Evolutionary conservation across 2,113 vertebrate species (phyloP), one percentile per base, ranked within the genome.

Genomic region (Indicator indicator): DNA sequence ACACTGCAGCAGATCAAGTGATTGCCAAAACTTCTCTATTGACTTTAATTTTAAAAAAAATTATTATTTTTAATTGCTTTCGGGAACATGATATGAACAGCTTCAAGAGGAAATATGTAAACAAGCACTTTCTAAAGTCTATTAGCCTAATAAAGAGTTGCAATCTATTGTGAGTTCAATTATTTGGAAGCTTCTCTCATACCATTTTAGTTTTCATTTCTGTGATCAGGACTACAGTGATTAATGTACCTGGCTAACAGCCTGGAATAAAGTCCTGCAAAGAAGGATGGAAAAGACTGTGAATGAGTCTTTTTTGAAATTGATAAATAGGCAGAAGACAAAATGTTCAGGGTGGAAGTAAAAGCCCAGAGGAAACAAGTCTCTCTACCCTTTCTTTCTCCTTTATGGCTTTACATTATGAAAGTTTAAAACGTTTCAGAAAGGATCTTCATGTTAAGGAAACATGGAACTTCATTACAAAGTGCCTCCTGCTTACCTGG

Each of bases 121-220:
- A 70, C 27, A 69, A 89, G 71, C 9, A 32, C 58, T 89, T 89
- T 75, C 40, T 72, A 38, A 91, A 70, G n/a, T 73, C 78, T 82
- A 56, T 91, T 65, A 94, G 74, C 38, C 21, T 89, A 89, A 89
- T 91, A 91, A 94, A 78, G 27, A 69, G 62, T 32, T 63, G 67
- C 63, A 52, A 62, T 86, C 71, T 55, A 67, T 10, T 36, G 13
- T 24, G 27, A 88, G 28, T 73, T 85, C 75, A 83, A 46, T 42
- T 76, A 56, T 67, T 83, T 83, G 50, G 46, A 93, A 85, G 67
- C 46, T 69, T 95, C 50, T 48, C 44, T 91, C 48, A 30, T 30
- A 67, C 6, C 9, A 75, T 60, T 91, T 75, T 44, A 87, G 44
- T 19, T 94, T 71, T 82, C 15, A 40, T 81, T 87, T 79, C 44